Evolutionary conservation across 2,888 invertebrate genomes (phyloP).

Genomic region (Drosophila austrosaltans): DNA sequence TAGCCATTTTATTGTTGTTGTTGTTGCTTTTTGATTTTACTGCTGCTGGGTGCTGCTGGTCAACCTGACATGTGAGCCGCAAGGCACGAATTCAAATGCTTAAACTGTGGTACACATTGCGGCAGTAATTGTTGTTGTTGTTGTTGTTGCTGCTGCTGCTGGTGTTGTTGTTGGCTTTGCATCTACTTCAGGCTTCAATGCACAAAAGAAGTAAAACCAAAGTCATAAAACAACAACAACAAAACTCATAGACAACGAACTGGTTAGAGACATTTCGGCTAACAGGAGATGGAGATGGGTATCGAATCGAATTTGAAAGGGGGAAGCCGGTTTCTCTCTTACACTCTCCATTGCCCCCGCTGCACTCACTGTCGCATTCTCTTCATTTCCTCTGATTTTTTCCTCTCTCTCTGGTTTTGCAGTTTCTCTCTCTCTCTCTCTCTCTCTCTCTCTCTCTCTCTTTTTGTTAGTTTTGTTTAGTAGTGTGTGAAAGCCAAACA

Average conservation of each 20-base stretch:
- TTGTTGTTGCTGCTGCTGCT: constrained; percentile 29
- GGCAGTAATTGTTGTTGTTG: constrained; percentile 50
- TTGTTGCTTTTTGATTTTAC: constrained; percentile 15
- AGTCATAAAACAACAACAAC: constrained; percentile 56
- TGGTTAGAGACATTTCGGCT: constrained; percentile 53
- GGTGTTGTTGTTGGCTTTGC: constrained; percentile 10
- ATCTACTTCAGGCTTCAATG: constrained; percentile 65
- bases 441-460: constrained; percentile 11
- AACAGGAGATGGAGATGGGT: constrained; percentile 27
- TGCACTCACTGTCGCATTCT: background rate
- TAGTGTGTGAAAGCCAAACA: constrained; percentile 67
- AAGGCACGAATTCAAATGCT: constrained; percentile 72
- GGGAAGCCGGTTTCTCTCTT: constrained; percentile 32
- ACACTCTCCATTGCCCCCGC: background rate
- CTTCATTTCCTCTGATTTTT: background rate
- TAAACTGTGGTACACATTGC: constrained; percentile 62
- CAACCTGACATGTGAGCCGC: constrained; percentile 69
- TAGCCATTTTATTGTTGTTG: constrained; percentile 33
- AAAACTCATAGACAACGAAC: constrained; percentile 48
- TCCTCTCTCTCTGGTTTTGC: constrained; percentile 2
- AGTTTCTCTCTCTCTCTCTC: constrained; percentile 40
- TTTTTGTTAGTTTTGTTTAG: constrained; percentile 41
- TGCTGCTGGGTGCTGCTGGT: constrained; percentile 48
- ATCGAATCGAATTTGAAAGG: constrained; percentile 35
- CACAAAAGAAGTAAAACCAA: constrained; percentile 53